Conservation (phyloP, 2,797 vertebrate species). For the Molossus molossus region DNA sequence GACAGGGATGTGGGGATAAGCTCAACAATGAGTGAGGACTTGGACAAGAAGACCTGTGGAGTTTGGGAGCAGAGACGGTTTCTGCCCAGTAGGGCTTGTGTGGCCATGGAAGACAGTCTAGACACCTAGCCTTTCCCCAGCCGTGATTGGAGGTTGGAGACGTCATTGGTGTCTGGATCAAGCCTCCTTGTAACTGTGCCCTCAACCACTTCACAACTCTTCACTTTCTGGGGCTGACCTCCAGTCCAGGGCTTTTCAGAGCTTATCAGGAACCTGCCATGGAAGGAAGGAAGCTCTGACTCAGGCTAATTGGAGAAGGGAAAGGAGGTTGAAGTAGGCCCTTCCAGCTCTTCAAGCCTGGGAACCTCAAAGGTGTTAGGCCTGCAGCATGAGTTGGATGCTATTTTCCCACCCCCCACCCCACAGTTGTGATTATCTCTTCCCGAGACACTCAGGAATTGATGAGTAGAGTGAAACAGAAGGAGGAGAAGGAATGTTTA, state of each 20-base stretch:
- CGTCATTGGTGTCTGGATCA: not conserved
- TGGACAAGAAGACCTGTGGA: not conserved
- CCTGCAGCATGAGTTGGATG: not conserved
- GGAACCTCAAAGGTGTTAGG: not conserved
- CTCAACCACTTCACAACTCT: not conserved
- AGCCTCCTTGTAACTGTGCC: not conserved
- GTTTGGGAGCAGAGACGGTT: rapidly evolving
- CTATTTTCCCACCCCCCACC: not conserved
- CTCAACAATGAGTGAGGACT: not conserved
- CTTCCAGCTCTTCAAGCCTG: not conserved
- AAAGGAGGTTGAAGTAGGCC: not conserved
- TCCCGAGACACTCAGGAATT: too few species aligned
- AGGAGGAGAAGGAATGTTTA: too few species aligned
- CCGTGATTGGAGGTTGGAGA: not conserved
- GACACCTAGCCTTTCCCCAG: not conserved
- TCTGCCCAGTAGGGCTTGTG: not conserved
- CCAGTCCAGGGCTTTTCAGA: not conserved
- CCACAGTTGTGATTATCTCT: too few species aligned
- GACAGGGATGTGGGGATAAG: rapidly evolving
- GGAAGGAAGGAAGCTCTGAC: not conserved
- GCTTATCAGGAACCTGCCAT: not conserved
- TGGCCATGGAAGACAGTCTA: not conserved
- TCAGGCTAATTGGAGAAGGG: not conserved
- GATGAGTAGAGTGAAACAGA: too few species aligned
- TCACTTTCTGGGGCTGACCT: not conserved